A percentile compares a stretch with the other conserved stretches of the same genome.
phyloP scores from a whole-genome alignment of 2,888 invertebrate species.

The Achlya flavicornis region DNA sequence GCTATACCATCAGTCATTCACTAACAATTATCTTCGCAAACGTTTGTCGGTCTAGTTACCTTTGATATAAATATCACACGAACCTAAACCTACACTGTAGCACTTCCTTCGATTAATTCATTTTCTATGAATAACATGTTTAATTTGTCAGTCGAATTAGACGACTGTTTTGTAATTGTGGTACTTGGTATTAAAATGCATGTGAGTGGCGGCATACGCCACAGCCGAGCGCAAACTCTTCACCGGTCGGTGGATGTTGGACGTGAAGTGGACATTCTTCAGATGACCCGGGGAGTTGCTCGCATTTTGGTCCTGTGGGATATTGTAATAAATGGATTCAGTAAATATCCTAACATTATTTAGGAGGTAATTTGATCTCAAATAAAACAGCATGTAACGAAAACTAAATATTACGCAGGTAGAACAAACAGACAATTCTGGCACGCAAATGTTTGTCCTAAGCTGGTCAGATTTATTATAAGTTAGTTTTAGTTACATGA shows the following conservation, averaged over 20 bases:
- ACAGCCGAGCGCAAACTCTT: slow-evolving; percentile 99
- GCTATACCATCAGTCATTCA: background rate
- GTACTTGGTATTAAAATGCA: too few species aligned
- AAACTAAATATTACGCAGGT: too few species aligned
- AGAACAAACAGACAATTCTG: too few species aligned
- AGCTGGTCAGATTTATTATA: too few species aligned
- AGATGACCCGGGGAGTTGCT: slow-evolving; percentile 91
- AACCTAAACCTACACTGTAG: background rate
- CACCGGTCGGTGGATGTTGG: slow-evolving; percentile 97
- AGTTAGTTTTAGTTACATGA: too few species aligned
- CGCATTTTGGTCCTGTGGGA: slow-evolving; percentile 92
- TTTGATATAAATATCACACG: slow-evolving; percentile 7
- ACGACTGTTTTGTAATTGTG: background rate
- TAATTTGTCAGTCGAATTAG: slow-evolving; percentile 3
- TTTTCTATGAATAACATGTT: background rate
- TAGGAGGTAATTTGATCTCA: too few species aligned
- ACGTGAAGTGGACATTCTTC: slow-evolving; percentile 98
- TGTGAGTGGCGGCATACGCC: slow-evolving; percentile 95
- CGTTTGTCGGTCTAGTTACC: background rate
- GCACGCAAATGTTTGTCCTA: too few species aligned
- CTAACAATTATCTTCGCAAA: slow-evolving; percentile 2
- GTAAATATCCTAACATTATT: too few species aligned
- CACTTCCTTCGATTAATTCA: slow-evolving; percentile 4
- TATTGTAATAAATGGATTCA: background rate
- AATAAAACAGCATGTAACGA: too few species aligned